Conservation (phyloP, 1,140 invertebrate species). For the Drosophila arizonae region DNA sequence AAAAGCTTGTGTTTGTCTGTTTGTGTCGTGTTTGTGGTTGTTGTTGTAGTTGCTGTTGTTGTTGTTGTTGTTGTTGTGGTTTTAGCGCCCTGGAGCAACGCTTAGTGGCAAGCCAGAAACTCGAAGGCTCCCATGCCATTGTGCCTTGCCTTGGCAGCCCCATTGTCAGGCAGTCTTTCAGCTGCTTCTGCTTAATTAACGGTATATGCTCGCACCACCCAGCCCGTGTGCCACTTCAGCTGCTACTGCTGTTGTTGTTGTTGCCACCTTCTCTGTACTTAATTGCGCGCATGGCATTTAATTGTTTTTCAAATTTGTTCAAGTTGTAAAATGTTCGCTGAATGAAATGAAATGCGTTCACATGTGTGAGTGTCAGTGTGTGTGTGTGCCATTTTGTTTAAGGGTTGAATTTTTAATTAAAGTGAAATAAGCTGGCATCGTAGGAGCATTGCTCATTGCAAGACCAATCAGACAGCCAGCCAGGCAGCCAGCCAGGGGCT, state of each 20-base stretch:
- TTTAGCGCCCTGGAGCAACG: constrained; percentile 54
- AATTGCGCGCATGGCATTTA: constrained; percentile 82
- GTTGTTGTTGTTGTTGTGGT: constrained; percentile 37
- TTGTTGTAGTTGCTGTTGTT: constrained; percentile 3
- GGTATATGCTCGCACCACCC: constrained; percentile 52
- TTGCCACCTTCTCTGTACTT: constrained; percentile 81
- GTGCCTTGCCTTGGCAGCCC: not conserved
- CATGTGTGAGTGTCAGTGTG: constrained; percentile 28
- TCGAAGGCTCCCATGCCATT: not conserved
- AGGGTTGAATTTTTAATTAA: constrained; percentile 81
- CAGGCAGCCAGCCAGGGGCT: not conserved
- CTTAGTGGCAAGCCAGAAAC: constrained; percentile 24
- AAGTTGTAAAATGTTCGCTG: constrained; percentile 71
- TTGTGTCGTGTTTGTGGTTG: constrained; percentile 70
- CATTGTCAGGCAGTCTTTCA: constrained; percentile 16
- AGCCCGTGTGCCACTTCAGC: constrained; percentile 63
- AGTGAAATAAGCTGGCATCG: constrained; percentile 43
- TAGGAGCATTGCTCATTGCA: constrained; percentile 58
- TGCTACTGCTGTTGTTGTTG: constrained; percentile 51
- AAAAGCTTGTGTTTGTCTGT: constrained; percentile 76
- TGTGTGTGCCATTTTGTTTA: constrained; percentile 62
- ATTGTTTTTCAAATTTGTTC: constrained; percentile 82
- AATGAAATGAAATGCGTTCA: constrained; percentile 41
- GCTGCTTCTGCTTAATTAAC: constrained; percentile 76
- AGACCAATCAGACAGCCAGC: constrained; percentile 32